Percentiles rank a stretch among this genome's conserved stretches.
Evolutionary conservation across 2,113 vertebrate species (phyloP).

Genomic region (Anolis sagrei): DNA sequence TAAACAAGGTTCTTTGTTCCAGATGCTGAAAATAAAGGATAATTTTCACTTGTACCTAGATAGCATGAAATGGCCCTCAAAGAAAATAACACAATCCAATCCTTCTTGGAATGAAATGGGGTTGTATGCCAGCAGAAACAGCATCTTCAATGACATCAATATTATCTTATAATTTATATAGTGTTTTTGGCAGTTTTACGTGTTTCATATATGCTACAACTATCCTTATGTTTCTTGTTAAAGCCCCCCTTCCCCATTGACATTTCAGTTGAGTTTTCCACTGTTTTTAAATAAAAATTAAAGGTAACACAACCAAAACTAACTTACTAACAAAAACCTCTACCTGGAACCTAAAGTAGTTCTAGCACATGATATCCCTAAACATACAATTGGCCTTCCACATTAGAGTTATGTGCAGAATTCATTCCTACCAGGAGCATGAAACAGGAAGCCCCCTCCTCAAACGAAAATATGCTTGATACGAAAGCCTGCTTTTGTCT

Average conservation of each 20-base stretch:
- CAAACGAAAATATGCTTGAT: no score
- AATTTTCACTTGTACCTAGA: conserved; percentile 43
- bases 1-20: conserved; percentile 68
- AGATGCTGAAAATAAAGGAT: conserved; percentile 42
- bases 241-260: not conserved
- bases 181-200: not conserved
- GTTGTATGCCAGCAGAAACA: not conserved
- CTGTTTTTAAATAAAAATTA: no score
- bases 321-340: no score
- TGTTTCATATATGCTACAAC: not conserved
- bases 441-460: no score
- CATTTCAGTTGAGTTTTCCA: not conserved
- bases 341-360: no score
- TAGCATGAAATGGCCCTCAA: conserved; percentile 22
- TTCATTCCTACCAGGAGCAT: no score
- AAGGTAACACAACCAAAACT: no score
- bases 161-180: not conserved
- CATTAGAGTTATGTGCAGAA: no score
- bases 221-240: no score
- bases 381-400: not conserved
- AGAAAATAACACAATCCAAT: conserved; percentile 16
- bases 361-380: not conserved
- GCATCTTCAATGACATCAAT: not conserved
- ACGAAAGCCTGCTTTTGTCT: no score
- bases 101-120: conserved; percentile 15